Evolutionary conservation across 2,888 invertebrate genomes (phyloP).

Genomic region (Phortica magna): DNA sequence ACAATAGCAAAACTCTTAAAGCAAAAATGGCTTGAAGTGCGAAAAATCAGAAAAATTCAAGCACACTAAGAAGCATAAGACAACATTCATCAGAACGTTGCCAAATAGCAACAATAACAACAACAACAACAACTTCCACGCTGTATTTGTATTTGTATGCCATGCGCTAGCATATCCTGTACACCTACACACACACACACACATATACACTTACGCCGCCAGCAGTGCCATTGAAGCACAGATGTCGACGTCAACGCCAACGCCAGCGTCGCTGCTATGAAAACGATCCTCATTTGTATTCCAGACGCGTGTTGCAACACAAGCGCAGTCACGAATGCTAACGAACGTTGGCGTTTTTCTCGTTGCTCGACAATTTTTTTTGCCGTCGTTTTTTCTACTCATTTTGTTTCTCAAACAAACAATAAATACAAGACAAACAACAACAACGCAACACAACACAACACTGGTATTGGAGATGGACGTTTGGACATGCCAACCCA

Average conservation of each 20-base stretch:
- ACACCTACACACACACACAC: slow-evolving; percentile 1
- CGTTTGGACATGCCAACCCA: neutral
- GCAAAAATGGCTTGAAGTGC: slow-evolving; percentile 12
- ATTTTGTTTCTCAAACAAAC: slow-evolving; percentile 8
- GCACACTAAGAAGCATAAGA: slow-evolving; percentile 25
- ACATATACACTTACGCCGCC: neutral
- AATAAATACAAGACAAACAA: slow-evolving; percentile 12
- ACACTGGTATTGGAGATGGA: neutral
- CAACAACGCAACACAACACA: neutral
- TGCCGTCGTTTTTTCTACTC: neutral
- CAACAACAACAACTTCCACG: slow-evolving; percentile 22
- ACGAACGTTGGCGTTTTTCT: slow-evolving; percentile 50
- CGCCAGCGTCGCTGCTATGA: slow-evolving; percentile 48
- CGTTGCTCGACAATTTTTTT: neutral
- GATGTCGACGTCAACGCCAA: neutral
- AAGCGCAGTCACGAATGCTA: slow-evolving; percentile 63
- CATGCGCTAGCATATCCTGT: neutral
- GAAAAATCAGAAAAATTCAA: slow-evolving; percentile 17
- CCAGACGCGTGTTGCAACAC: slow-evolving; percentile 73
- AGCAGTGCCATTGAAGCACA: neutral
- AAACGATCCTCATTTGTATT: slow-evolving; percentile 76
- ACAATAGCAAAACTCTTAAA: neutral
- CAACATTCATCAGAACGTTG: slow-evolving; percentile 15
- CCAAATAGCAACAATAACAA: slow-evolving; percentile 21
- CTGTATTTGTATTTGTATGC: neutral